These are phyloP conservation scores for Andrena fulva DNA, from an alignment of 2,888 invertebrate genomes.

Conservation along the genomic window DNA sequence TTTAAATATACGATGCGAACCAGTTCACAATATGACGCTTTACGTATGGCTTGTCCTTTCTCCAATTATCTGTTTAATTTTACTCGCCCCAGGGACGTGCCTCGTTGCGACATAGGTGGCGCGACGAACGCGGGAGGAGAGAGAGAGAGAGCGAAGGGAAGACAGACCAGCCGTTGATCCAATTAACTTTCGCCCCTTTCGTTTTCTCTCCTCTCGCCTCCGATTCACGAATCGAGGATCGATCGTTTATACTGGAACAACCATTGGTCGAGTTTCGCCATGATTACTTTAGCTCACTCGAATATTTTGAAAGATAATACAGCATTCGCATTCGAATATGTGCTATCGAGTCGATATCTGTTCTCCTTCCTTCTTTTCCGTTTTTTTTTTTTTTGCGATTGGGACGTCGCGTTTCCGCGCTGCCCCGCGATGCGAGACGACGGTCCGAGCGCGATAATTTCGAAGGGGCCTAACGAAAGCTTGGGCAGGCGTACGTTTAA, in stretches of 20 bases:
- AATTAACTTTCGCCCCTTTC: too few relatives aligned
- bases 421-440: neutral
- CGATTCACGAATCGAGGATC: too few relatives aligned
- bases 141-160: conserved; percentile 22
- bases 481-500: neutral
- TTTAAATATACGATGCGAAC: conserved; percentile 56
- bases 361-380: neutral
- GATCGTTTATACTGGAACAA: too few relatives aligned
- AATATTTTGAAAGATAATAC: conserved; percentile 10
- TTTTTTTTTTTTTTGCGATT: neutral
- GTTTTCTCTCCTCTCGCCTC: too few relatives aligned
- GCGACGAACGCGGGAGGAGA: conserved; percentile 59
- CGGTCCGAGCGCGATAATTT: neutral
- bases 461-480: conserved; percentile 7
- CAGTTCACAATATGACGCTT: conserved; percentile 31
- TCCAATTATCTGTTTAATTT: conserved; percentile 24
- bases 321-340: neutral
- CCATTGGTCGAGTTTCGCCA: neutral
- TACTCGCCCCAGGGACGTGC: conserved; percentile 35
- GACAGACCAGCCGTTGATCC: too few relatives aligned
- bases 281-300: conserved; percentile 1
- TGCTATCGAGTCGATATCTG: conserved; percentile 6
- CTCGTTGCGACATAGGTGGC: conserved; percentile 33
- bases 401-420: neutral
- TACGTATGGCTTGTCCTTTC: conserved; percentile 38